Conservation (phyloP, 2,888 invertebrate genomes). For the Rhimphoctona megacephalus region DNA sequence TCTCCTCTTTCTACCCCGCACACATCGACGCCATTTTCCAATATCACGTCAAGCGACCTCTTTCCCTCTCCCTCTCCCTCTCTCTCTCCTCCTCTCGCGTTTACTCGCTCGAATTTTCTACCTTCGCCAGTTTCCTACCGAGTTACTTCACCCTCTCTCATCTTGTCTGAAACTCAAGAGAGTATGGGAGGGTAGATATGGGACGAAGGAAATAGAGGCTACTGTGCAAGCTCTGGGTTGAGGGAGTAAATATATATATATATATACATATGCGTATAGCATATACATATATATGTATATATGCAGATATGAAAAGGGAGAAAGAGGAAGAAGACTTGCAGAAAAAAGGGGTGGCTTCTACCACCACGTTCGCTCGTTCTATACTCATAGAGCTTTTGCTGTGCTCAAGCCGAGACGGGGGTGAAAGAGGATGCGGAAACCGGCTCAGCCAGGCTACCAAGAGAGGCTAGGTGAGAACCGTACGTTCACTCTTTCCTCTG, state of each 20-base stretch:
- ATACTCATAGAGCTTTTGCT: constrained; percentile 51
- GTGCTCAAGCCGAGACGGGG: constrained; percentile 47
- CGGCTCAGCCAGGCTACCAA: constrained; percentile 71
- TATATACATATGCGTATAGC: neutral
- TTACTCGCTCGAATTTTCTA: constrained; percentile 67
- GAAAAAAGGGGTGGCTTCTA: constrained; percentile 66
- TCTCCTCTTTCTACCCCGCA: constrained; percentile 61
- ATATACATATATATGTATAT: constrained; percentile 37
- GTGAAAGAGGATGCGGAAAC: constrained; percentile 60
- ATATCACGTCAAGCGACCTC: constrained; percentile 81
- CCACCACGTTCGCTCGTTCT: constrained; percentile 49
- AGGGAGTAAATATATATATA: constrained; percentile 43
- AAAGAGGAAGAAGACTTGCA: constrained; percentile 54
- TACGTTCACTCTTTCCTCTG: constrained; percentile 76
- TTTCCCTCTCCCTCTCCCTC: constrained; percentile 2
- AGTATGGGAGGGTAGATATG: constrained; percentile 46
- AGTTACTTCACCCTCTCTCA: constrained; percentile 67
- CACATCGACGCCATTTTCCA: constrained; percentile 84
- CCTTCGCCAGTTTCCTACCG: constrained; percentile 59
- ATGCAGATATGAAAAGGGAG: constrained; percentile 53
- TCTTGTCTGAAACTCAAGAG: constrained; percentile 61
- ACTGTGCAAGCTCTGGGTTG: constrained; percentile 47
- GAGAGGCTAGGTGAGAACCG: constrained; percentile 77
- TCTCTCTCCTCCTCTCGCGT: constrained; percentile 65
- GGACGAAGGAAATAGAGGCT: constrained; percentile 62